Base-by-base conservation (phyloP, 2,797 vertebrate genomes). In the Limnodromus scolopaceus region DNA sequence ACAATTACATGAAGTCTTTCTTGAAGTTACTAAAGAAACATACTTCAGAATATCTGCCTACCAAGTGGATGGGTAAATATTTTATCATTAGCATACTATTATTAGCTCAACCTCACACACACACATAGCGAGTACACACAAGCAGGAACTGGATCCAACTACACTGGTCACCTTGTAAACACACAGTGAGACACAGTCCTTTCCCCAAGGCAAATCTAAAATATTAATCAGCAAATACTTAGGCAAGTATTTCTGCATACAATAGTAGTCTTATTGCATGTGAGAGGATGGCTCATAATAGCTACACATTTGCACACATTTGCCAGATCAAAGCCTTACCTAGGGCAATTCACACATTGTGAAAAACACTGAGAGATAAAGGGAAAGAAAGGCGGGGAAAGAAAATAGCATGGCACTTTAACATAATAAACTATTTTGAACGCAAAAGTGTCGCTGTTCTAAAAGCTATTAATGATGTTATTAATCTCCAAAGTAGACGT, bases 251-350 rank as follows among this genome's bases (percentile, higher is more conserved):
- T 91, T 89, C 79, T 94, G 36, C 53, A 64, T 36, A 41, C 60
- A 61, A 13, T 23, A 60, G 3, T 18, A 34, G 27, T 60, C 38
- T 60, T 60, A 38, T 46, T 86, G 38, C 46, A 30, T 57, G 41
- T 53, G 80, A 92, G 41, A 84, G 63, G n/a, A 48, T 51, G 64
- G 14, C 27, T 93, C 5, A 1, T 34, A 15, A 39, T 53, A 74
- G 18, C 58, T 70, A 72, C 74, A 72, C 34, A 82, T 86, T 70
- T 63, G n/a, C 63, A 60, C 46, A 48, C 2, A 45, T 94, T 90
- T 84, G 39, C 46, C 88, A 86, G 87, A 94, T 90, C 80, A 95
- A 92, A 94, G 90, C 36, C 51, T 76, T 79, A 75, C 58, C 86
- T 72, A 45, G 60, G 39, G 48, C 70, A 90, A 77, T 95, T 86